Conservation (phyloP, 2,888 invertebrate genomes). For the Melieria omissa region DNA sequence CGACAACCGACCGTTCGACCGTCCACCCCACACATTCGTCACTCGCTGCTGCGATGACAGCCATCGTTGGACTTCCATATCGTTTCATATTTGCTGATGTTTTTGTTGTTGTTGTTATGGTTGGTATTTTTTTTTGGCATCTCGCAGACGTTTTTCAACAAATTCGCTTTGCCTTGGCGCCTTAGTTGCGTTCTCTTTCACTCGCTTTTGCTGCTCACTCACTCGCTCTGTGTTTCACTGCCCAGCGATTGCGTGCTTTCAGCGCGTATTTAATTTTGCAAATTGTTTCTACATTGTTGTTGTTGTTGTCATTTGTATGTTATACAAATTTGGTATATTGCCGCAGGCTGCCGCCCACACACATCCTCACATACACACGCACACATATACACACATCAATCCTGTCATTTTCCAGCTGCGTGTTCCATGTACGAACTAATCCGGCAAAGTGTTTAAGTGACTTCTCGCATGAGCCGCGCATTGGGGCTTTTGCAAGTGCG, state of each 20-base stretch:
- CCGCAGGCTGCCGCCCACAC: background rate
- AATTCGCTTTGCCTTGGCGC: conserved; percentile 19
- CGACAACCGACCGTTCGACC: no score
- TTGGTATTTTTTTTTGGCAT: conserved; percentile 1
- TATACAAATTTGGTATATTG: background rate
- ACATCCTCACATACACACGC: background rate
- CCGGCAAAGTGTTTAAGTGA: conserved; percentile 16
- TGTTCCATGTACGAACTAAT: conserved; percentile 9
- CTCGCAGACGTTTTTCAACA: conserved; percentile 7
- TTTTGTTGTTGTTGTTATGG: background rate
- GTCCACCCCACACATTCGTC: no score
- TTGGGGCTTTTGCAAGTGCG: no score
- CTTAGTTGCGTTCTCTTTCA: background rate
- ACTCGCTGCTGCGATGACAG: no score
- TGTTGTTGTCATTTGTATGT: no score
- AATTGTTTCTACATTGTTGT: no score
- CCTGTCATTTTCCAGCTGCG: conserved; percentile 1
- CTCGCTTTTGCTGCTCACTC: background rate
- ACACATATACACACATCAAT: background rate
- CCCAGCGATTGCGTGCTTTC: no score
- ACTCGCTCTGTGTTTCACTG: background rate
- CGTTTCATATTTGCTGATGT: no score
- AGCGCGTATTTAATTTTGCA: no score
- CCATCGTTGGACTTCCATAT: no score
- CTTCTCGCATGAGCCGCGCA: no score